These are phyloP conservation scores for Amblyopsis rosae DNA, from an alignment of 2,113 vertebrate genomes.

Conservation along the genomic window DNA sequence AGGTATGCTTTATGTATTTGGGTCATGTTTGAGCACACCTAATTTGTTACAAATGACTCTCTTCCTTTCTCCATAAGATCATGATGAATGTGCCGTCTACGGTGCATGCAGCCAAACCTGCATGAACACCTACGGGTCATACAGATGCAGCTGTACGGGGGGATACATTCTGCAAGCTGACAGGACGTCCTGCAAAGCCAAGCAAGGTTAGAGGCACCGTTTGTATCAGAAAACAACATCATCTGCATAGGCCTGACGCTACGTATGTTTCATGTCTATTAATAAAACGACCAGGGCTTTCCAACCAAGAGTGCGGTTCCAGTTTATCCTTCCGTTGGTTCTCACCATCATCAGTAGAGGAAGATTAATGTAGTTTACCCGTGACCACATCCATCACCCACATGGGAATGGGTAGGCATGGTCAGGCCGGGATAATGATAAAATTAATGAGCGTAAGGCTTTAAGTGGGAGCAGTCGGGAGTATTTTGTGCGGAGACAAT, in stretches of 20 bases:
- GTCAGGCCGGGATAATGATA: constrained; percentile 70
- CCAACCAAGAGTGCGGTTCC: constrained; percentile 29
- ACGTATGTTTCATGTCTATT: constrained; percentile 48
- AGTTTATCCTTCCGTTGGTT: constrained; percentile 36
- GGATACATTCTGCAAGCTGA: constrained; percentile 90
- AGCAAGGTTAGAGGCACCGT: constrained; percentile 84
- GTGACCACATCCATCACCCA: constrained; percentile 68
- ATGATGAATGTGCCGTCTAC: constrained; percentile 90
- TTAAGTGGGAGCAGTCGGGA: constrained; percentile 66
- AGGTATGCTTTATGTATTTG: constrained; percentile 79
- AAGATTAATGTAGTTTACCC: constrained; percentile 64
- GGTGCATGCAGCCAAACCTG: constrained; percentile 93
- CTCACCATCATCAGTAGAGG: constrained; percentile 26
- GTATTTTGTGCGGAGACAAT: constrained; percentile 68
- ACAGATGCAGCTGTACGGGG: constrained; percentile 89
- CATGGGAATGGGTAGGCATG: constrained; percentile 55
- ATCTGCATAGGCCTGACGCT: constrained; percentile 41
- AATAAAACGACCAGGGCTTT: constrained; percentile 43
- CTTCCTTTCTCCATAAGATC: constrained; percentile 79
- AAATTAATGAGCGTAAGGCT: constrained; percentile 72
- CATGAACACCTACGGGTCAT: constrained; percentile 89
- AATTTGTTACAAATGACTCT: constrained; percentile 78
- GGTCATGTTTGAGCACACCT: constrained; percentile 77
- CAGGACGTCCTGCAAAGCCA: constrained; percentile 89
- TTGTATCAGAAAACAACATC: constrained; percentile 27